Percentiles rank a stretch among this genome's conserved stretches.
These are phyloP conservation scores for Anthopleura sola DNA, from an alignment of 64 coral and sea anemone species.

Conservation along the genomic window DNA sequence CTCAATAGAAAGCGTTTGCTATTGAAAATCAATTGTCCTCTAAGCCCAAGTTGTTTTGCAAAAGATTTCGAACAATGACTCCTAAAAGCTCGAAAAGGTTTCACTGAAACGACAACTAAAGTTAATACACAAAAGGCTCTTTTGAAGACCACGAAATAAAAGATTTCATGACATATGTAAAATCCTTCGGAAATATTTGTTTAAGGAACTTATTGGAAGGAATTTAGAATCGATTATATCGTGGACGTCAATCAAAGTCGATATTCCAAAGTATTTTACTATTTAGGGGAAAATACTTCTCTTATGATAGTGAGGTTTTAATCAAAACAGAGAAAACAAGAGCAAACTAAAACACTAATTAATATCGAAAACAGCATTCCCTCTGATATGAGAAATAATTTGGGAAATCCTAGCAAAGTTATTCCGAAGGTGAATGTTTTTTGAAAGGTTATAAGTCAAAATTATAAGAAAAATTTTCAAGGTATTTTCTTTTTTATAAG, in stretches of 20 bases:
- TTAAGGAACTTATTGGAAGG: constrained; percentile 15
- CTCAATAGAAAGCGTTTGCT: not conserved
- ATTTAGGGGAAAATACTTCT: not conserved
- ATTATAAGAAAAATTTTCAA: too few relatives aligned
- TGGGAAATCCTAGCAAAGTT: too few relatives aligned
- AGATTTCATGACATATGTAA: constrained; percentile 21
- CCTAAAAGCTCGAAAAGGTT: constrained; percentile 10
- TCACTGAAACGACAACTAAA: not conserved
- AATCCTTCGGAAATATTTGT: constrained; percentile 11
- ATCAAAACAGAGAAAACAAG: not conserved
- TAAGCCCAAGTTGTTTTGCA: constrained; percentile 23
- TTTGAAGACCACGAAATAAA: constrained; percentile 1
- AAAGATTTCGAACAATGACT: constrained; percentile 14
- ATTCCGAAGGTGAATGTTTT: too few relatives aligned
- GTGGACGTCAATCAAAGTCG: not conserved
- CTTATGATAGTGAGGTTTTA: not conserved
- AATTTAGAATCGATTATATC: constrained; percentile 14
- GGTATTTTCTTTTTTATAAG: not conserved
- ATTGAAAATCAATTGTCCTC: constrained; percentile 1
- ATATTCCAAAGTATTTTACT: not conserved
- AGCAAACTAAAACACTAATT: not conserved
- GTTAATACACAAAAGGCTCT: not conserved
- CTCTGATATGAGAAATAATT: not conserved
- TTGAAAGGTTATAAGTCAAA: too few relatives aligned
- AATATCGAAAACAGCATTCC: not conserved